These are phyloP conservation scores for Megaustenia siamemsis DNA, from an alignment of 2,888 invertebrate genomes.

Conservation along the genomic window DNA sequence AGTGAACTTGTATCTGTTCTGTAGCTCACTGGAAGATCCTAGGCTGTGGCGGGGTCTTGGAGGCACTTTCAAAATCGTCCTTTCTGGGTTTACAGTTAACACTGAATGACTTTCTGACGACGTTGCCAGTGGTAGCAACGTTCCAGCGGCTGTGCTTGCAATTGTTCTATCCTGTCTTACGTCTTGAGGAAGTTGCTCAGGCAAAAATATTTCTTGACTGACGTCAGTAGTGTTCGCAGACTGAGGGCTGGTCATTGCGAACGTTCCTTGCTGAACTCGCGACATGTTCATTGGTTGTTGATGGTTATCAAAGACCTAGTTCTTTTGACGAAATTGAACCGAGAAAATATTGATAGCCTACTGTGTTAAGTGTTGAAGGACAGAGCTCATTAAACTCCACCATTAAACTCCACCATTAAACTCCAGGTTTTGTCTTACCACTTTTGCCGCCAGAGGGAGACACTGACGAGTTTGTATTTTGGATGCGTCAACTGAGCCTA, in stretches of 20 bases:
- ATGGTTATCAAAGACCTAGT: background rate
- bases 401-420: no score
- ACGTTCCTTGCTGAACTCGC: background rate
- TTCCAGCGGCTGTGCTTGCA: background rate
- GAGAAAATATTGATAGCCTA: no score
- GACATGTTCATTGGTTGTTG: background rate
- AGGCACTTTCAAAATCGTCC: slow-evolving; percentile 41
- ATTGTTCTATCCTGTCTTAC: background rate
- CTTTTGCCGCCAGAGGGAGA: no score
- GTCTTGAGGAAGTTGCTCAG: background rate
- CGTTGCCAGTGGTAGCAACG: background rate
- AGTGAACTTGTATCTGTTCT: slow-evolving; percentile 61
- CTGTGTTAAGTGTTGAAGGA: no score
- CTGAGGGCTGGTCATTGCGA: background rate
- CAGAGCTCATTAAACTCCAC: no score
- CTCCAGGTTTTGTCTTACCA: no score
- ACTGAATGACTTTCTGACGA: background rate
- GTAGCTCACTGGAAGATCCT: slow-evolving; percentile 36
- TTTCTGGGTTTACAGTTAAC: slow-evolving; percentile 13
- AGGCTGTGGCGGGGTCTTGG: slow-evolving; percentile 5
- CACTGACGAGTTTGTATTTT: no score
- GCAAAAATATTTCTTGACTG: background rate
- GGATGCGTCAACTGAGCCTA: no score
- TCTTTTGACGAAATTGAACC: no score
- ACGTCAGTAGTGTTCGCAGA: background rate